phyloP scores from a whole-genome alignment of 2,888 invertebrate genomes.

The Diplolepis rosae region DNA sequence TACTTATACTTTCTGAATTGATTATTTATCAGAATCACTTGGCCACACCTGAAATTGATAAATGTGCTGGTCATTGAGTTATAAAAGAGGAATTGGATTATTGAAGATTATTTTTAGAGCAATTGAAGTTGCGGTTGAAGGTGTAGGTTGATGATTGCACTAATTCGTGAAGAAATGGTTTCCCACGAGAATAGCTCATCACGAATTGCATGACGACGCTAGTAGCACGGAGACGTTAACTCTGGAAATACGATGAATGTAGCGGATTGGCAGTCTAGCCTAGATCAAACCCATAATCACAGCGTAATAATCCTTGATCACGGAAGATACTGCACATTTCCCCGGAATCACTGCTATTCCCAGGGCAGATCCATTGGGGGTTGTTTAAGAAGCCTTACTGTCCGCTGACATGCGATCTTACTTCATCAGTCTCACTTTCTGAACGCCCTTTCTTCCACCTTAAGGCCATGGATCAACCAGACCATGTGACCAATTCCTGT shows the following conservation, averaged over 20 bases:
- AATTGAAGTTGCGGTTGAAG: neutral
- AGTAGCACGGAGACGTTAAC: constrained; percentile 47
- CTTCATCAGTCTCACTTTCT: constrained; percentile 51
- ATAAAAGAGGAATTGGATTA: no score
- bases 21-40: no score
- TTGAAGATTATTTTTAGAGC: no score
- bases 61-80: no score
- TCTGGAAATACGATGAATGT: constrained; percentile 28
- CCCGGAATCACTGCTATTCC: constrained; percentile 70
- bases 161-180: constrained; percentile 43
- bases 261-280: constrained; percentile 59
- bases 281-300: constrained; percentile 68
- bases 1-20: no score
- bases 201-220: constrained; percentile 63
- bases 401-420: constrained; percentile 69
- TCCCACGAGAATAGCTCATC: constrained; percentile 57
- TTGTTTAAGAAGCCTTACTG: constrained; percentile 59
- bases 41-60: no score
- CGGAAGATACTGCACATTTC: constrained; percentile 72
- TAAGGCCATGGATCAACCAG: no score
- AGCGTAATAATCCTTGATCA: constrained; percentile 72
- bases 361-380: constrained; percentile 43
- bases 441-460: neutral
- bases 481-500: no score
- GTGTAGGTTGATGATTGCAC: constrained; percentile 29